Percentiles rank a stretch among this genome's conserved stretches.
These are phyloP conservation scores for Chalcosyrphus nemorum DNA, from an alignment of 2,888 invertebrate genomes.

Conservation along the genomic window DNA sequence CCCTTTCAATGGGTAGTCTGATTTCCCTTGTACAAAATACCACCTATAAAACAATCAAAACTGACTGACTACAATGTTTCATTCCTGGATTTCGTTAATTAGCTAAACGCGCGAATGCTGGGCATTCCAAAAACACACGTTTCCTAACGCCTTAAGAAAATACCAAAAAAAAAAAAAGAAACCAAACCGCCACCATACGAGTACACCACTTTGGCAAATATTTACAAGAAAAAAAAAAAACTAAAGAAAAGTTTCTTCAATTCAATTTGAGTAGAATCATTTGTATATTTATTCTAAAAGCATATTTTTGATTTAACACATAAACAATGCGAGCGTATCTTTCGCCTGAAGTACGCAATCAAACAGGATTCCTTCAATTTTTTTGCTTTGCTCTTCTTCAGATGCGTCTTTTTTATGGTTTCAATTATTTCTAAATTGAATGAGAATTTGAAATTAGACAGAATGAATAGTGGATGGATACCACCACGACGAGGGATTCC, in stretches of 20 bases:
- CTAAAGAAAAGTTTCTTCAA: conserved; percentile 7
- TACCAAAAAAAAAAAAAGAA: no score
- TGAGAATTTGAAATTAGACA: conserved; percentile 32
- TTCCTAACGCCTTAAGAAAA: conserved; percentile 38
- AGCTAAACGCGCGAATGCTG: conserved; percentile 58
- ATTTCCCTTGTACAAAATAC: background rate
- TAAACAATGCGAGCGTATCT: conserved; percentile 67
- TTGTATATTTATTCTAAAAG: conserved; percentile 70
- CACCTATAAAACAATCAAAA: conserved; percentile 38
- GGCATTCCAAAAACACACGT: conserved; percentile 26
- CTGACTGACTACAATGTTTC: conserved; percentile 24
- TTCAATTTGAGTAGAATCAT: conserved; percentile 52
- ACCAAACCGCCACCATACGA: background rate
- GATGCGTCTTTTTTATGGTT: conserved; percentile 20
- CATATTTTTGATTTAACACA: conserved; percentile 71
- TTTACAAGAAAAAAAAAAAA: conserved; percentile 37
- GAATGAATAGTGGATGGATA: conserved; percentile 24
- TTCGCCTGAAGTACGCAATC: conserved; percentile 65
- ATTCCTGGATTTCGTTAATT: conserved; percentile 32
- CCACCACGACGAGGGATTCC: conserved; percentile 31
- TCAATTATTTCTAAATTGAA: conserved; percentile 33
- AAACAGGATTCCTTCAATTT: conserved; percentile 46
- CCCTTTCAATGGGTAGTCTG: background rate
- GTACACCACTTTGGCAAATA: conserved; percentile 52
- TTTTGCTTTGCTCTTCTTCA: background rate